Percentiles rank a stretch among this genome's conserved stretches.
These are phyloP conservation scores for Vicugna pacos DNA, from an alignment of 2,113 vertebrate species.

Conservation along the genomic window DNA sequence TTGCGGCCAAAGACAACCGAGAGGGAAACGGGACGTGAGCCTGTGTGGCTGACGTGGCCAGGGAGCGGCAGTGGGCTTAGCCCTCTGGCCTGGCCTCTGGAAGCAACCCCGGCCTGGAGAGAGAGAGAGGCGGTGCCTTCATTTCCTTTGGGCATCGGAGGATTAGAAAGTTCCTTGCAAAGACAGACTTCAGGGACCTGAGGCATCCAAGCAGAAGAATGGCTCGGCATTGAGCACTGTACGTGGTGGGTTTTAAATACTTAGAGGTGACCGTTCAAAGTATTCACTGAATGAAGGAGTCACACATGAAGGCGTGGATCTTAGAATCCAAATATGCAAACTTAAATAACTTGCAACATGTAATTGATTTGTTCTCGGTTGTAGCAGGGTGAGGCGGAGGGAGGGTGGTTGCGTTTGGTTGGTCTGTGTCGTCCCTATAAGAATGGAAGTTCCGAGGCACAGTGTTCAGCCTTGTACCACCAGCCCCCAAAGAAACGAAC, in stretches of 20 bases:
- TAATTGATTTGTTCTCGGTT: not conserved
- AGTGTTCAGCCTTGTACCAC: not conserved
- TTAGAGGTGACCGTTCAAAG: not conserved
- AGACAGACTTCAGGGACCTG: not conserved
- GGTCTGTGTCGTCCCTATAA: not conserved
- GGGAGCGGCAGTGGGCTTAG: not conserved
- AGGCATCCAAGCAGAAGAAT: accelerated
- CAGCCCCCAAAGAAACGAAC: not conserved
- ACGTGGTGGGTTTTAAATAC: not conserved
- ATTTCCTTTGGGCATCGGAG: not conserved
- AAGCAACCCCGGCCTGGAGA: not conserved
- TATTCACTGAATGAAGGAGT: not conserved
- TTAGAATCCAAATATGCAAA: not conserved
- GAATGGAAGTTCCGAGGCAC: not conserved
- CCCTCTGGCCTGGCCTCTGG: not conserved
- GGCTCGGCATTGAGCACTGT: accelerated
- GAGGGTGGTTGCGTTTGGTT: not conserved
- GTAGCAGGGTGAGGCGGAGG: not conserved
- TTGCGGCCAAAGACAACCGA: not conserved
- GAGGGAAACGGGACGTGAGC: not conserved
- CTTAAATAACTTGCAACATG: not conserved
- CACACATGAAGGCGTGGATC: not conserved
- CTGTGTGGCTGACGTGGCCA: accelerated
- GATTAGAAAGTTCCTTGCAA: not conserved
- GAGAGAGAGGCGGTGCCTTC: not conserved